Evolutionary conservation across 2,113 vertebrate species (phyloP).

Genomic region (Rhinolophus ferrumequinum): DNA sequence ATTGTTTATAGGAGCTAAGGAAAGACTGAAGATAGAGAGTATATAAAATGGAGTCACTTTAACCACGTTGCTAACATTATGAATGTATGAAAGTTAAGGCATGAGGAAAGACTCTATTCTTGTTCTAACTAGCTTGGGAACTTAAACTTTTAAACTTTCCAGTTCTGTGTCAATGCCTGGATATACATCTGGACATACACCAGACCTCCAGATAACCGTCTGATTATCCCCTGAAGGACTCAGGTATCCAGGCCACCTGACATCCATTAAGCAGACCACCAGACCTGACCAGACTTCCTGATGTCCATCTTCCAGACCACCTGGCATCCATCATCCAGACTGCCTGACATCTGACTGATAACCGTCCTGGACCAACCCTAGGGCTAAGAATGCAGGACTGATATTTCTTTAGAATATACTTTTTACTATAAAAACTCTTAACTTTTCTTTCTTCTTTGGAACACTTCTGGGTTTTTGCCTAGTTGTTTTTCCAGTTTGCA

Average conservation of each 20-base stretch:
- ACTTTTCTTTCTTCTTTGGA: neutral
- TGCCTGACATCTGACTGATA: neutral
- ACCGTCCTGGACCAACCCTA: neutral
- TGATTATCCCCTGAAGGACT: neutral
- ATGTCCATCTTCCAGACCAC: neutral
- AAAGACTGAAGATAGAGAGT: neutral
- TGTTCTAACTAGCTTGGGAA: neutral
- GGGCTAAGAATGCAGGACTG: neutral
- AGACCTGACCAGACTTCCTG: neutral
- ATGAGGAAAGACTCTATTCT: neutral
- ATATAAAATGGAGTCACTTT: neutral
- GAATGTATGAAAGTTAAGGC: neutral
- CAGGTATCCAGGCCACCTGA: neutral
- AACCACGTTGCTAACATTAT: neutral
- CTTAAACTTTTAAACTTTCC: constrained; percentile 6
- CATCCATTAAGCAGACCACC: neutral
- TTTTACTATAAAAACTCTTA: neutral
- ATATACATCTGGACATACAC: neutral
- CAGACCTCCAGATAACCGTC: neutral
- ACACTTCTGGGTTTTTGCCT: neutral
- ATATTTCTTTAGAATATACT: neutral
- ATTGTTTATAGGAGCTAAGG: neutral
- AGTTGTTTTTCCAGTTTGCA: neutral
- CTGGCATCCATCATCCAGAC: neutral
- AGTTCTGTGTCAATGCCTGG: neutral